phyloP scores from a whole-genome alignment of 2,797 vertebrate species.

The Smutsia gigantea region DNA sequence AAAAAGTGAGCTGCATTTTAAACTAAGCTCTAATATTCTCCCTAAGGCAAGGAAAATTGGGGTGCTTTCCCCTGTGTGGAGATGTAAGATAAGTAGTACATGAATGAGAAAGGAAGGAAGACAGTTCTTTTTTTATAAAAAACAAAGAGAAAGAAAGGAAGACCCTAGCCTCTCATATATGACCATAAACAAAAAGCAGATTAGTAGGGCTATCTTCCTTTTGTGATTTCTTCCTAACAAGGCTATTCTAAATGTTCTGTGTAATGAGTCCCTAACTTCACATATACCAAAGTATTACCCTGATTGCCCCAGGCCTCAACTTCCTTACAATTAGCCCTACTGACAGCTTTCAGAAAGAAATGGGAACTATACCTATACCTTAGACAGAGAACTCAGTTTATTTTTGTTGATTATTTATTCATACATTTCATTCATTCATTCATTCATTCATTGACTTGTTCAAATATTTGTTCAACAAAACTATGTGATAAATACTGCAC shows the following conservation, averaged over 20 bases:
- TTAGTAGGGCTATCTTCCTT: background rate
- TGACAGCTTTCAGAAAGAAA: constrained; percentile 37
- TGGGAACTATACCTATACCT: background rate
- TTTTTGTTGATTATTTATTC: background rate
- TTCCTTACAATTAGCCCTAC: background rate
- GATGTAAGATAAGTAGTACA: background rate
- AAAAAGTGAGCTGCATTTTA: constrained; percentile 35
- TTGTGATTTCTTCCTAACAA: constrained; percentile 21
- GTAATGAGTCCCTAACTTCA: background rate
- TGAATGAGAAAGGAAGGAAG: background rate
- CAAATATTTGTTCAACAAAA: constrained; percentile 4
- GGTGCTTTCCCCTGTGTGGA: background rate
- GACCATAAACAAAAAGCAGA: constrained; percentile 36
- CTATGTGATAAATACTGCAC: background rate
- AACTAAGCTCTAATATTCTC: constrained; percentile 44
- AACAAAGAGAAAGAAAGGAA: background rate
- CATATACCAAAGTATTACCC: background rate
- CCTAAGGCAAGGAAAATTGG: background rate
- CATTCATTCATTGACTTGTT: constrained; percentile 18
- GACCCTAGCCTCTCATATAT: background rate
- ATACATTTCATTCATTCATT: background rate
- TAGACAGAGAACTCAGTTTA: constrained; percentile 9
- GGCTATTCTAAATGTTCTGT: background rate
- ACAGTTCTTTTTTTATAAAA: background rate
- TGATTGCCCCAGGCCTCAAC: background rate